These are phyloP conservation scores for Poeciliopsis infans DNA, from an alignment of 2,797 vertebrate species.

Conservation along the genomic window DNA sequence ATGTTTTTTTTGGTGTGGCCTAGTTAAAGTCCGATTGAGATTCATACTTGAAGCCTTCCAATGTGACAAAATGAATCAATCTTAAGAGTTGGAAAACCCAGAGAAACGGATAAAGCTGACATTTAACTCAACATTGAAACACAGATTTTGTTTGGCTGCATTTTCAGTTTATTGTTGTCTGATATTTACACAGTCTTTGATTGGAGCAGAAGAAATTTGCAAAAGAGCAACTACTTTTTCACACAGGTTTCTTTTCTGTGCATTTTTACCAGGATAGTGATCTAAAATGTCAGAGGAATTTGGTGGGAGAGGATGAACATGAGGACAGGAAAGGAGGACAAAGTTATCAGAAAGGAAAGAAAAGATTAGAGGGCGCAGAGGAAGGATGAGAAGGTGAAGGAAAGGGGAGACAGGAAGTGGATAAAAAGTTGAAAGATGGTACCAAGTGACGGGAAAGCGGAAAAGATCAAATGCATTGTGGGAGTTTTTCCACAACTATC, in stretches of 20 bases:
- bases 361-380: conserved; percentile 23
- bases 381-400: conserved; percentile 37
- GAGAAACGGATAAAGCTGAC: background rate
- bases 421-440: conserved; percentile 32
- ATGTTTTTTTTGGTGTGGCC: background rate
- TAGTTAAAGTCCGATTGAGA: background rate
- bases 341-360: conserved; percentile 34
- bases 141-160: background rate
- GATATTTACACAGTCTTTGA: background rate
- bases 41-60: background rate
- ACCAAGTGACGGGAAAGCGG: conserved; percentile 24
- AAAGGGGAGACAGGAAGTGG: conserved; percentile 36
- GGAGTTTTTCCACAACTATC: conserved; percentile 41
- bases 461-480: conserved; percentile 33
- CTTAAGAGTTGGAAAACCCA: background rate
- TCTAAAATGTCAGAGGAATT: background rate
- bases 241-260: background rate
- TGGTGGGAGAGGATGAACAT: background rate
- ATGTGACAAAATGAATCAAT: background rate
- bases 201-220: background rate
- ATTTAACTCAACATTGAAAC: background rate
- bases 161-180: background rate
- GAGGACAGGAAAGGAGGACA: conserved; percentile 19
- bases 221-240: background rate
- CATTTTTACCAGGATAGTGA: background rate